Evolutionary conservation across 2,888 invertebrate genomes (phyloP), one percentile per base, ranked within the genome.

Genomic region (Schizotus pectinicornis): DNA sequence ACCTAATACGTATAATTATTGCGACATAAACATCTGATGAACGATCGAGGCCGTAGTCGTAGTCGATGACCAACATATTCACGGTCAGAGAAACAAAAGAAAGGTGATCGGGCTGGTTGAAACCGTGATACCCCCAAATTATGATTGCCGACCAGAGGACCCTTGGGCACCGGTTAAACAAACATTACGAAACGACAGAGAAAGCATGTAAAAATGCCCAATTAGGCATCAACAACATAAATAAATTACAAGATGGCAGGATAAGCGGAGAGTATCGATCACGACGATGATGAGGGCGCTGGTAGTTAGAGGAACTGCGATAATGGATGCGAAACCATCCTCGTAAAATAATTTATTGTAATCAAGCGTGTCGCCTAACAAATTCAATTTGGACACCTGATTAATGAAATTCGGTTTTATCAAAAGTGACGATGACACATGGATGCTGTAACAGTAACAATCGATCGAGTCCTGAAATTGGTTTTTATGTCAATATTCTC

Each of bases 11-110:
- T 9, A 11, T 11, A 36, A 38, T 47, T 47, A 45, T 45, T 33
- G 31, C 8, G 11, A 8, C 13, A 11, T 22, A n/a, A n/a, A n/a
- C n/a, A 42, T 43, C 12, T 22, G 12, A 42, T 42, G 32, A 48
- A 36, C 12, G 22, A 48, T 48, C 48, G 49, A 12, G 49, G 49
- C 32, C 49, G 32, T 38, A 36, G 49, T 12, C 49, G 32, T 38
- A 36, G 33, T 3, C 46, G 43, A 50, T 65, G 59, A 59, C 62
- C 62, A 64, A 62, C 57, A 57, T 57, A 34, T 52, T 59, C 59
- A 61, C 52, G 64, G 60, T 35, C 56, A 55, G 59, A 48, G 50
- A 59, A 58, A 53, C 57, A 47, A 48, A 51, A 45, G 55, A 61
- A 55, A 39, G 48, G 57, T 11, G 11, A 35, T 9, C 3, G 35